These are phyloP conservation scores for Eurytoma adleriae DNA, from an alignment of 2,888 invertebrate species.

Conservation along the genomic window DNA sequence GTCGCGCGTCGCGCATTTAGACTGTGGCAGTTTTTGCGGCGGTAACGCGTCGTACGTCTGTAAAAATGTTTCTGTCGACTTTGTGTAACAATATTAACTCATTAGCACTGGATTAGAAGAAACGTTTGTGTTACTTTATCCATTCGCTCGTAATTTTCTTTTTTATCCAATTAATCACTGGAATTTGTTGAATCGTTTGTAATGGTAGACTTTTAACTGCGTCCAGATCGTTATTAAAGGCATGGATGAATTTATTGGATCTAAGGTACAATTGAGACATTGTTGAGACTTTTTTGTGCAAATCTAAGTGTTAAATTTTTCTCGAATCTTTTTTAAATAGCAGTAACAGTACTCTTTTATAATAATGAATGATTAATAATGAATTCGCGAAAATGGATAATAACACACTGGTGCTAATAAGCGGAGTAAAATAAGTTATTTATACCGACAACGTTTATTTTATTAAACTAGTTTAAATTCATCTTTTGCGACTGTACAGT, in stretches of 20 bases:
- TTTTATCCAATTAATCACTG: too few species aligned
- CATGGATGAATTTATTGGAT: not conserved
- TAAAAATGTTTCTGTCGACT: slow-evolving; percentile 46
- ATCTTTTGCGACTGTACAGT: slow-evolving; percentile 26
- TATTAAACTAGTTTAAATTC: slow-evolving; percentile 44
- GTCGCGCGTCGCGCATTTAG: not conserved
- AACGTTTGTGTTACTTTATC: too few species aligned
- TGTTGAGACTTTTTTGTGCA: too few species aligned
- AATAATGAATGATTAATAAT: too few species aligned
- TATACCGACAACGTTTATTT: slow-evolving; percentile 51
- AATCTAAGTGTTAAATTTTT: not conserved
- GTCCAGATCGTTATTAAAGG: too few species aligned
- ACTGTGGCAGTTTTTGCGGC: slow-evolving; percentile 37
- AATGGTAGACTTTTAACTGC: too few species aligned
- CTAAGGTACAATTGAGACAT: too few species aligned
- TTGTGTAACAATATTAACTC: slow-evolving; percentile 35
- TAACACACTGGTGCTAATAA: slow-evolving; percentile 45
- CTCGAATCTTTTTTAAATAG: not conserved
- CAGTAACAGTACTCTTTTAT: slow-evolving; percentile 6
- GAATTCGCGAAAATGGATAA: slow-evolving; percentile 24
- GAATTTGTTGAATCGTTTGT: too few species aligned
- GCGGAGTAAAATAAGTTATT: slow-evolving; percentile 48
- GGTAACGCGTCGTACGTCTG: slow-evolving; percentile 31
- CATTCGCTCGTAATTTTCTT: too few species aligned
- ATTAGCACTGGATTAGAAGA: slow-evolving; percentile 29